Percentiles rank a stretch among this genome's conserved stretches.
Evolutionary conservation across 1,140 invertebrate genomes (phyloP).

Genomic region (Bathynomus jamesi): DNA sequence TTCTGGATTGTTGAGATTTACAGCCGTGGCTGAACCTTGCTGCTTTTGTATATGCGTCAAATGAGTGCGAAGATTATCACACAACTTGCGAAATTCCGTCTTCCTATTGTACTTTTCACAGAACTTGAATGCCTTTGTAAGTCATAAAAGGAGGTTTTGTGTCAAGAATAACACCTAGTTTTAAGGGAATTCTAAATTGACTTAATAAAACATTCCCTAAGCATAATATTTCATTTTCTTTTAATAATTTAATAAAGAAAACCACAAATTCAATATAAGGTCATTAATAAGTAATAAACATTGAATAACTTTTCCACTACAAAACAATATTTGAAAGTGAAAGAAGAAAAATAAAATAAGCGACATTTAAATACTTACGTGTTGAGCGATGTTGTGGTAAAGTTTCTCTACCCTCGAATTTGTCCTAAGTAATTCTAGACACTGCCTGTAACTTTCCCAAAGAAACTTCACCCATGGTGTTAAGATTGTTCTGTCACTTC

Average conservation of each 20-base stretch:
- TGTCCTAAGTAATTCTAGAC: conserved; percentile 88
- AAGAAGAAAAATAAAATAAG: no score
- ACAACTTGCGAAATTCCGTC: conserved; percentile 96
- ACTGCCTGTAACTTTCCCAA: conserved; percentile 99
- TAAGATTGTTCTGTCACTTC: conserved; percentile 79
- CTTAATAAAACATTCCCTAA: conserved; percentile 95
- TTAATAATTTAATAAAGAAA: no score
- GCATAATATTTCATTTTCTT: conserved; percentile 95
- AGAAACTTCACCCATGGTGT: conserved; percentile 99
- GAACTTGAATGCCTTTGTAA: conserved; percentile 93
- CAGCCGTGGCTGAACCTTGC: conserved; percentile 63
- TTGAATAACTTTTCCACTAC: no score
- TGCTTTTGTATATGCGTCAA: conserved; percentile 81
- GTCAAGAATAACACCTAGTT: conserved; percentile 89
- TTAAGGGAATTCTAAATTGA: conserved; percentile 97
- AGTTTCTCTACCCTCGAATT: conserved; percentile 89
- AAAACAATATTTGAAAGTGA: no score
- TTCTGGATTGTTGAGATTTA: conserved; percentile 83
- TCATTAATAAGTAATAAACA: conserved; percentile 3
- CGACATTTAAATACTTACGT: conserved; percentile 53
- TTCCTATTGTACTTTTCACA: conserved; percentile 96
- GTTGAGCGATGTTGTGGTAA: conserved; percentile 94
- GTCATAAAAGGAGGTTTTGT: conserved; percentile 87
- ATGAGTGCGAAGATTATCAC: conserved; percentile 91
- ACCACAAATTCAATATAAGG: conserved; percentile 10